Conservation (phyloP, 1,140 invertebrate species). For the Caerostris darwini region DNA sequence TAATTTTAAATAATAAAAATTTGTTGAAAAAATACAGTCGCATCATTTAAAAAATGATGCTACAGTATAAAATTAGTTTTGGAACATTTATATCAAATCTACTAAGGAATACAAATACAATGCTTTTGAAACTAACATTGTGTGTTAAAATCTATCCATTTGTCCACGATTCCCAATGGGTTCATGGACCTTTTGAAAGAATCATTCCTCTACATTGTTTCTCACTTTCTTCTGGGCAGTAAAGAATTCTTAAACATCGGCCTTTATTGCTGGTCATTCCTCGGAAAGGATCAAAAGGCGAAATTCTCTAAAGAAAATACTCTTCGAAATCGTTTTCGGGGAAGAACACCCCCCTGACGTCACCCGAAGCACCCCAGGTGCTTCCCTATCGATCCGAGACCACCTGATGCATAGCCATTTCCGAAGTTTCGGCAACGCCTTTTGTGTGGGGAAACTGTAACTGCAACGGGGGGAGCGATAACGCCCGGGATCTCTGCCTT, state of each 20-base stretch:
- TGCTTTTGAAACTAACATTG: no score
- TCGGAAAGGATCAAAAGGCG: background rate
- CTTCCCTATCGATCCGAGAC: constrained; percentile 63
- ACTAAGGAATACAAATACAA: no score
- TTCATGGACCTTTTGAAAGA: no score
- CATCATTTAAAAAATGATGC: no score
- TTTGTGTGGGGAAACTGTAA: constrained; percentile 31
- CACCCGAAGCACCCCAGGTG: constrained; percentile 51
- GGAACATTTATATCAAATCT: no score
- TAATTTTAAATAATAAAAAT: no score
- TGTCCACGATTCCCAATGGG: no score
- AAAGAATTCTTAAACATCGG: background rate
- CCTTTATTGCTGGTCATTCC: background rate
- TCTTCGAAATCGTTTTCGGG: constrained; percentile 24
- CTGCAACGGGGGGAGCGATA: constrained; percentile 12
- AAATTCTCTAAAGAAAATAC: constrained; percentile 29
- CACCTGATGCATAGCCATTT: constrained; percentile 69
- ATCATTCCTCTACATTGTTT: background rate
- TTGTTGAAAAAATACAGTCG: no score
- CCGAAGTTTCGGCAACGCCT: constrained; percentile 37
- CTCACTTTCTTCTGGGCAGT: background rate
- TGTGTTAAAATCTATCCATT: no score
- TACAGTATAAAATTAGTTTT: no score
- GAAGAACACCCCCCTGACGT: background rate
- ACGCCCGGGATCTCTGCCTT: background rate